These are phyloP conservation scores for Lepidothrix coronata DNA, from an alignment of 2,113 vertebrate species.

Conservation along the genomic window DNA sequence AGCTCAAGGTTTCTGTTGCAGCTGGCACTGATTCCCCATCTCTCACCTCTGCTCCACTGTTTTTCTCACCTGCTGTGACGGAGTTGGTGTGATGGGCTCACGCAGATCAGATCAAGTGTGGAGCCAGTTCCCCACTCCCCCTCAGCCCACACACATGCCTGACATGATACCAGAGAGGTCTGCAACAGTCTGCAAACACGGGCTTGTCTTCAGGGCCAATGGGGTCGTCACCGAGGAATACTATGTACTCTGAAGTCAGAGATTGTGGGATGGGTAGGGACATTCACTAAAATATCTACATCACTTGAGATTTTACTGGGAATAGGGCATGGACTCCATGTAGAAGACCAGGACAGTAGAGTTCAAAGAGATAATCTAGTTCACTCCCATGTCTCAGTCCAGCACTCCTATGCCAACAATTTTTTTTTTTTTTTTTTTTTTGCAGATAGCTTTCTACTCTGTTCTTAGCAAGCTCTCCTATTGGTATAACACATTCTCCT, in stretches of 20 bases:
- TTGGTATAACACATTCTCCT: not conserved
- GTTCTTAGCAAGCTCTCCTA: fast-evolving
- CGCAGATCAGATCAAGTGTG: not conserved
- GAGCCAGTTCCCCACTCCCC: fast-evolving
- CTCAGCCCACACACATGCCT: fast-evolving
- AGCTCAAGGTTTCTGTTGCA: not conserved
- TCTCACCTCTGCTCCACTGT: not conserved
- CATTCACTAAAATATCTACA: not conserved
- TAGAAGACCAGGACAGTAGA: not conserved
- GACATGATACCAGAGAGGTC: fast-evolving
- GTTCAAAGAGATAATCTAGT: not conserved
- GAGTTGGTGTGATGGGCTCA: not conserved
- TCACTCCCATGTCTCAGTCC: not conserved
- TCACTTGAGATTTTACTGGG: not conserved
- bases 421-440: not conserved
- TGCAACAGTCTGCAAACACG: not conserved
- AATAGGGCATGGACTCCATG: not conserved
- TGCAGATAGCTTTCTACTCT: not conserved
- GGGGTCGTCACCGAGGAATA: not conserved
- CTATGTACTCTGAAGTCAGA: not conserved
- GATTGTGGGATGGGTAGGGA: fast-evolving
- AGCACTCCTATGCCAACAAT: not conserved
- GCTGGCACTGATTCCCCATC: not conserved
- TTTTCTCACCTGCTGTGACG: not conserved
- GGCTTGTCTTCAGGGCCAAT: fast-evolving